These are phyloP conservation scores for Cyrtorhinus lividipennis DNA, from an alignment of 1,140 invertebrate genomes.

Conservation along the genomic window DNA sequence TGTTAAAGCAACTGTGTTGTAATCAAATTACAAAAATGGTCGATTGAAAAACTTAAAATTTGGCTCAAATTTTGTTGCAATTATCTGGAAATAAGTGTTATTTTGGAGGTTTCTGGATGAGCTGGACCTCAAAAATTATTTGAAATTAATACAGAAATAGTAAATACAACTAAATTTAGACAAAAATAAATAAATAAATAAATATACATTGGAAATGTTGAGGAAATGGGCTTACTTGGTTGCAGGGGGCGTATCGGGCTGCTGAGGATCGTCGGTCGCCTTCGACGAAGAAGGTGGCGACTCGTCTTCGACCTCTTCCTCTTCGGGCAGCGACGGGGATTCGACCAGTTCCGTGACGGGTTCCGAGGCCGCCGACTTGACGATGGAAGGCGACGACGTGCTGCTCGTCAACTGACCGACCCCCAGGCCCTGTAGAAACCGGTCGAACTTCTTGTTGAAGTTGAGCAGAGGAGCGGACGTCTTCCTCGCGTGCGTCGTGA, in stretches of 20 bases:
- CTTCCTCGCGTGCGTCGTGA: conserved; percentile 6
- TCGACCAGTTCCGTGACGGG: background rate
- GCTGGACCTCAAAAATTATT: too few species aligned
- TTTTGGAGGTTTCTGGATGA: too few species aligned
- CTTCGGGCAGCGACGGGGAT: background rate
- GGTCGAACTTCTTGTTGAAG: conserved; percentile 2
- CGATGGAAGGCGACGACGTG: background rate
- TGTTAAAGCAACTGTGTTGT: too few species aligned
- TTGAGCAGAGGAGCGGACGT: conserved; percentile 4
- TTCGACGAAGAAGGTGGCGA: background rate
- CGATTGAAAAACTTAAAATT: too few species aligned
- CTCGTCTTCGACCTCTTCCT: background rate
- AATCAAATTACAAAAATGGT: too few species aligned
- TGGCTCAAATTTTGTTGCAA: too few species aligned
- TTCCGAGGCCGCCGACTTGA: background rate
- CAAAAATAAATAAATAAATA: too few species aligned
- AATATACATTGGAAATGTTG: too few species aligned
- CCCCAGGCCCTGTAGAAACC: background rate
- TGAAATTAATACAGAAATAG: too few species aligned
- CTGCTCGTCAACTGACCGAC: background rate
- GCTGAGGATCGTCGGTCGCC: background rate
- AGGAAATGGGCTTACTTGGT: background rate
- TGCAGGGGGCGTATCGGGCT: background rate
- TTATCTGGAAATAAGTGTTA: too few species aligned
- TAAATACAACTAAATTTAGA: too few species aligned